Percentiles rank a stretch among this genome's conserved stretches.
phyloP scores from a whole-genome alignment of 2,113 vertebrate species.

The Phalacrocorax brasilianus region DNA sequence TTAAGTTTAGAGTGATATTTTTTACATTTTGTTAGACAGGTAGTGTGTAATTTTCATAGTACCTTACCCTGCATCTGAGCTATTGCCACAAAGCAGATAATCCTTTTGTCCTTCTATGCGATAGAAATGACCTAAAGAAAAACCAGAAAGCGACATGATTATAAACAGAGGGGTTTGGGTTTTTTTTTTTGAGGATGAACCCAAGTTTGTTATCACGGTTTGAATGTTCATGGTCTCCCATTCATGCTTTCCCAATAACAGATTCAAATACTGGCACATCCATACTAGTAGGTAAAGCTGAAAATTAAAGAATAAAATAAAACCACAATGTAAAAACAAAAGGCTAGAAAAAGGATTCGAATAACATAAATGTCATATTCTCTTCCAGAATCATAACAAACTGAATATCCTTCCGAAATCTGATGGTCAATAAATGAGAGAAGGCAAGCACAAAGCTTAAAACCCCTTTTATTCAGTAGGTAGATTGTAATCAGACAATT shows the following conservation, averaged over 20 bases:
- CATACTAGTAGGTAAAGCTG: neutral
- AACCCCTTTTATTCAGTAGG: neutral
- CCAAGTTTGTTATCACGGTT: neutral
- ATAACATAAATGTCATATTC: neutral
- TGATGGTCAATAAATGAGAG: neutral
- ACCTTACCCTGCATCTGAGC: conserved; percentile 87
- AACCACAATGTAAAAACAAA: neutral
- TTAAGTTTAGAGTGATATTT: neutral
- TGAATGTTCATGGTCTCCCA: neutral
- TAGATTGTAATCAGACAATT: neutral
- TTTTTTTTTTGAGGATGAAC: neutral
- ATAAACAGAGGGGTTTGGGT: neutral
- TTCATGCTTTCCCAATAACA: neutral
- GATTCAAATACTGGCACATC: neutral
- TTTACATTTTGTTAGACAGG: neutral
- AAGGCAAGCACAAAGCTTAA: neutral
- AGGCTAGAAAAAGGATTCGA: neutral
- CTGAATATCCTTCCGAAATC: neutral
- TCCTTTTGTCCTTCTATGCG: conserved; percentile 71
- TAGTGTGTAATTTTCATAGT: neutral
- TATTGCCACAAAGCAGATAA: conserved; percentile 87
- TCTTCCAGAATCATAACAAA: neutral
- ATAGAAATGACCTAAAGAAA: conserved; percentile 74
- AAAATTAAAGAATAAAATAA: neutral
- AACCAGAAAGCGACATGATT: neutral